phyloP scores from a whole-genome alignment of 2,113 vertebrate genomes.

The Centrocercus urophasianus region DNA sequence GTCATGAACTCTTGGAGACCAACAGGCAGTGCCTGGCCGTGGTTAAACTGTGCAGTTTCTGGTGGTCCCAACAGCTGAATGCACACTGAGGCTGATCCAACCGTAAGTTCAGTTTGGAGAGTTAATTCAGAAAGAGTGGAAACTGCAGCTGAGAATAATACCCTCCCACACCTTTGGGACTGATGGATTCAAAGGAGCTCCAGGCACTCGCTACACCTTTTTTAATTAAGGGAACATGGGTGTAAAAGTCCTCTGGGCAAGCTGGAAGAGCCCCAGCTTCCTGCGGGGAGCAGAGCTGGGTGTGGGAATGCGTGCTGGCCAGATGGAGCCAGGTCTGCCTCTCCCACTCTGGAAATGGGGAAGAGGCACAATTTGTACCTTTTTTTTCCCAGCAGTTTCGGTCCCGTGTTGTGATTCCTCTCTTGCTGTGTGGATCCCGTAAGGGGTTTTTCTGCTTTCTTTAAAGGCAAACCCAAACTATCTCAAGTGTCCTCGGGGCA shows the following conservation, averaged over 20 bases:
- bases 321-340: background rate
- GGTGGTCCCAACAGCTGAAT: background rate
- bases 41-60: rapidly evolving
- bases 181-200: background rate
- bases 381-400: background rate
- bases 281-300: background rate
- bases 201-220: background rate
- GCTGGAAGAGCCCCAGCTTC: background rate
- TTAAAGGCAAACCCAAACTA: background rate
- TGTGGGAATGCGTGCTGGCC: background rate
- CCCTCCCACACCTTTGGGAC: background rate
- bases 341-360: background rate
- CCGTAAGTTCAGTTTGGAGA: background rate
- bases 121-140: background rate
- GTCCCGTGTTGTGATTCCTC: background rate
- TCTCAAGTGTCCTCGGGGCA: background rate
- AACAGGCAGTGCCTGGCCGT: background rate
- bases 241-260: constrained; percentile 36
- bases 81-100: background rate
- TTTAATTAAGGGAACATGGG: constrained; percentile 9
- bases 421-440: no score
- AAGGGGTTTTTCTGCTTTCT: background rate
- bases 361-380: background rate
- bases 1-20: background rate
- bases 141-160: background rate